These are phyloP conservation scores for Bathynomus jamesi DNA, from an alignment of 1,140 invertebrate species.

Conservation along the genomic window DNA sequence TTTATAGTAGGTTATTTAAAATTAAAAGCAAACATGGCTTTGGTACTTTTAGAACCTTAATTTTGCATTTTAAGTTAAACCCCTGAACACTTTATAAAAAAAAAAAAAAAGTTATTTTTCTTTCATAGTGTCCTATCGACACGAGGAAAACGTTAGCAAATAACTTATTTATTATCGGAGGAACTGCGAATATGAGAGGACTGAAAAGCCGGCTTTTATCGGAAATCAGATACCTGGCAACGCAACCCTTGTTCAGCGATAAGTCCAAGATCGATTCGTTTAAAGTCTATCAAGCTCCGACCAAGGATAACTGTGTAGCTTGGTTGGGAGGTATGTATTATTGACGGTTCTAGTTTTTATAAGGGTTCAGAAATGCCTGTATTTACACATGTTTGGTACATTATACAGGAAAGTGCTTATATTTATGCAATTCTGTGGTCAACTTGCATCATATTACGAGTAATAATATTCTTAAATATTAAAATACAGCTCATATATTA, in stretches of 20 bases:
- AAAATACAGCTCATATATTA: too few relatives aligned
- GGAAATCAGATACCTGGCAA: conserved; percentile 61
- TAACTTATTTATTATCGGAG: conserved; percentile 76
- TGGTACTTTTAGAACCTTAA: not conserved
- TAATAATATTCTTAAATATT: too few relatives aligned
- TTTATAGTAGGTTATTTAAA: too few relatives aligned
- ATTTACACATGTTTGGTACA: too few relatives aligned
- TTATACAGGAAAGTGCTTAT: too few relatives aligned
- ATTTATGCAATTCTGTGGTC: too few relatives aligned
- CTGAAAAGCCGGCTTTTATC: conserved; percentile 62
- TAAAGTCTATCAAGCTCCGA: conserved; percentile 67
- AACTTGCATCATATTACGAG: too few relatives aligned
- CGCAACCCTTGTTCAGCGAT: conserved; percentile 55
- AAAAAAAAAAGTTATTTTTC: conserved; percentile 12
- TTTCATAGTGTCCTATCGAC: conserved; percentile 64
- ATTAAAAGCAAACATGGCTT: too few relatives aligned
- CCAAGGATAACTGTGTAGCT: conserved; percentile 71
- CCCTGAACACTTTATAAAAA: not conserved
- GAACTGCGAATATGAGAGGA: conserved; percentile 70
- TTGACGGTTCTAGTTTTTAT: too few relatives aligned
- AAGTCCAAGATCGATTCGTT: conserved; percentile 59
- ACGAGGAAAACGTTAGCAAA: conserved; percentile 60
- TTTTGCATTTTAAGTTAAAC: not conserved
- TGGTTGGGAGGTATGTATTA: conserved; percentile 67
- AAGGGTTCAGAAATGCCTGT: too few relatives aligned